phyloP scores from a whole-genome alignment of 2,113 vertebrate species.

The Formicarius rufipectus region DNA sequence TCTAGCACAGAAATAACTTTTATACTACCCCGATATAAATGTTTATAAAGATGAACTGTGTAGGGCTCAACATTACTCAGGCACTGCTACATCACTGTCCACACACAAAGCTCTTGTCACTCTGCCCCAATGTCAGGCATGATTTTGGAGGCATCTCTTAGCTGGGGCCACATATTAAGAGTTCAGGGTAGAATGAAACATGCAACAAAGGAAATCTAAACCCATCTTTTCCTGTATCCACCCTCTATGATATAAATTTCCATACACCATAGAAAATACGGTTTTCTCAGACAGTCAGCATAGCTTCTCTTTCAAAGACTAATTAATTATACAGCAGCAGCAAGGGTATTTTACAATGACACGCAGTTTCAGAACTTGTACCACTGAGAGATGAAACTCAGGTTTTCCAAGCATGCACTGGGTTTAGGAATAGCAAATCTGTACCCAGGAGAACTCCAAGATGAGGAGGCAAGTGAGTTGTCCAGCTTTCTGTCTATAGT shows the following conservation, averaged over 20 bases:
- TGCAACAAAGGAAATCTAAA: not conserved
- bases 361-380: not conserved
- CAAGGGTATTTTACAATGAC: not conserved
- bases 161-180: rapidly evolving
- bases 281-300: not conserved
- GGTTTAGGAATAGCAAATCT: not conserved
- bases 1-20: not conserved
- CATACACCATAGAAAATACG: rapidly evolving
- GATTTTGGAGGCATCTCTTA: not conserved
- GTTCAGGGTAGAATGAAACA: not conserved
- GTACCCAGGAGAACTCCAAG: not conserved
- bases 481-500: not conserved
- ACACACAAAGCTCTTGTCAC: not conserved
- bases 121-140: not conserved
- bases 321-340: not conserved
- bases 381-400: not conserved
- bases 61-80: rapidly evolving
- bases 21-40: not conserved
- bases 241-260: not conserved
- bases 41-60: not conserved
- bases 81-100: rapidly evolving
- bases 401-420: not conserved
- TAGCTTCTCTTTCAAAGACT: not conserved
- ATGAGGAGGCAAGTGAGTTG: not conserved
- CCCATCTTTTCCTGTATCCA: not conserved